These are phyloP conservation scores for Lasioglossum albipes DNA, from an alignment of 1,140 invertebrate species.

Conservation along the genomic window DNA sequence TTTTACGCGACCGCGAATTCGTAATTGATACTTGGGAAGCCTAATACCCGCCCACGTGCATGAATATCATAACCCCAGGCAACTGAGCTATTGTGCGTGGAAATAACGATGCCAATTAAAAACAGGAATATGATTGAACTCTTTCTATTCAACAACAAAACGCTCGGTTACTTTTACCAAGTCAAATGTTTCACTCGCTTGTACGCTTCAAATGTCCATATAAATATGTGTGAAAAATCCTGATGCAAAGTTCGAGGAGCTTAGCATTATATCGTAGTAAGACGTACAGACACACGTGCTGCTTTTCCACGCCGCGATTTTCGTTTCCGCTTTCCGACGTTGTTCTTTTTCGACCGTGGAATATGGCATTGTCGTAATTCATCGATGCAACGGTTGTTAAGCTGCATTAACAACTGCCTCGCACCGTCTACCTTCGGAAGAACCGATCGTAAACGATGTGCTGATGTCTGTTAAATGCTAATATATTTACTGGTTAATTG, in stretches of 20 bases:
- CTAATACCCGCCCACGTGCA: not conserved
- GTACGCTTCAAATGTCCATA: no score
- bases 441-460: not conserved
- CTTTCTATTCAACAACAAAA: no score
- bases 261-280: no score
- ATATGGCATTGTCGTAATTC: conserved; percentile 30
- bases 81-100: no score
- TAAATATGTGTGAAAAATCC: no score
- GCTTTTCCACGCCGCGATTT: conserved; percentile 20
- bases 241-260: no score
- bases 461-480: no score
- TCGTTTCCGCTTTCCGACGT: conserved; percentile 15
- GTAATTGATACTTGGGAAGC: conserved; percentile 14
- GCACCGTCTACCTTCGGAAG: not conserved
- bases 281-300: not conserved
- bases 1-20: conserved; percentile 19
- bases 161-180: no score
- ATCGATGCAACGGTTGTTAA: conserved; percentile 16
- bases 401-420: conserved; percentile 9
- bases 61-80: not conserved
- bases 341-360: conserved; percentile 24
- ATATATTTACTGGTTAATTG: no score
- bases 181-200: no score
- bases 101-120: no score
- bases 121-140: no score